Evolutionary conservation across 1,140 invertebrate species (phyloP).

Genomic region (Pristionchus pacificus): DNA sequence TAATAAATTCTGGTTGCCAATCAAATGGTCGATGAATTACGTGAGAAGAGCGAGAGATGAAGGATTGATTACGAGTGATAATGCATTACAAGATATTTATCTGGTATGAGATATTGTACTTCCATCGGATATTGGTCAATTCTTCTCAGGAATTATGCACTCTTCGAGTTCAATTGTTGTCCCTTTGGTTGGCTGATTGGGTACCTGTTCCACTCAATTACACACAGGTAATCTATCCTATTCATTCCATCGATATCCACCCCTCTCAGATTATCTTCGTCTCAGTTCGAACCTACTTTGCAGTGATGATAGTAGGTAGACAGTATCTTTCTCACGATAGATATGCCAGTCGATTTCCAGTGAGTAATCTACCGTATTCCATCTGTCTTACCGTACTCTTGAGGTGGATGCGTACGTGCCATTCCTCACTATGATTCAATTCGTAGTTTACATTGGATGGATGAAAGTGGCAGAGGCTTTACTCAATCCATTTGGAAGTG

Average conservation of each 20-base stretch:
- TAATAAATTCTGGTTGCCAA: conserved; percentile 25
- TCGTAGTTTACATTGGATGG: conserved; percentile 93
- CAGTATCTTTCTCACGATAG: conserved; percentile 6
- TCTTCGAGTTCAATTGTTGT: conserved; percentile 11
- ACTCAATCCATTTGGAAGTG: conserved; percentile 87
- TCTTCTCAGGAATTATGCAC: conserved; percentile 9
- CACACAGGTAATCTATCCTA: conserved; percentile 7
- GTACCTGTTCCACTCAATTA: conserved; percentile 12
- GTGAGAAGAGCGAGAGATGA: conserved; percentile 20
- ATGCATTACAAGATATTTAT: conserved; percentile 23
- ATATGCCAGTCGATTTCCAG: neutral
- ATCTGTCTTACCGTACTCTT: neutral
- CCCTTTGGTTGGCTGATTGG: conserved; percentile 16
- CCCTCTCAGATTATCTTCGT: neutral
- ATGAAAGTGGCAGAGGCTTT: conserved; percentile 82
- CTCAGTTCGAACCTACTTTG: conserved; percentile 16
- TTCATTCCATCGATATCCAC: neutral
- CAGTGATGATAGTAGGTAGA: conserved; percentile 4
- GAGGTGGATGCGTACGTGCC: conserved; percentile 68
- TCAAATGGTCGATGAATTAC: conserved; percentile 28
- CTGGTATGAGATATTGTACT: conserved; percentile 18
- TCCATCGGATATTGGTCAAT: too few relatives aligned
- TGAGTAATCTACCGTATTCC: neutral
- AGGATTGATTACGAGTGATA: conserved; percentile 15
- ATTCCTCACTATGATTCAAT: conserved; percentile 75